A percentile compares a stretch with the other conserved stretches of the same genome.
phyloP scores from a whole-genome alignment of 2,888 invertebrate species.

The Glyphotaelius pellucidus region DNA sequence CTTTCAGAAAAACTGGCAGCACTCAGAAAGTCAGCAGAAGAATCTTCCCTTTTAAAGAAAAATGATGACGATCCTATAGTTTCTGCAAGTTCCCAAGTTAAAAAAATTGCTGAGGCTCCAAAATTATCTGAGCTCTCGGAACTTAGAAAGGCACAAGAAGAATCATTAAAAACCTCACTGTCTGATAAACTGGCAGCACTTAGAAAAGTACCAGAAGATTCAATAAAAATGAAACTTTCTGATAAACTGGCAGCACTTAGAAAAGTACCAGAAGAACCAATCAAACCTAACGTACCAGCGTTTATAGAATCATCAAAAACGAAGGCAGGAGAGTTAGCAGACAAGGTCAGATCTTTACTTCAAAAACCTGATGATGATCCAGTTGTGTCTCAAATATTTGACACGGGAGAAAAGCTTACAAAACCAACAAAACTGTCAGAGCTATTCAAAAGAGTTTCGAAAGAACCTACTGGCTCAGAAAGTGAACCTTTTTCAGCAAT shows the following conservation, averaged over 20 bases:
- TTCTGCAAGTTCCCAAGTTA: neutral
- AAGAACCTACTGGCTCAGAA: conserved; percentile 14
- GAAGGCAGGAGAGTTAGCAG: neutral
- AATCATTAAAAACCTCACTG: neutral
- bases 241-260: neutral
- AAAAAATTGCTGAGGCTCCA: neutral
- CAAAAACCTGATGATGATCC: neutral
- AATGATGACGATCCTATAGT: neutral
- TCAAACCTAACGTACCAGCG: neutral
- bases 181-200: neutral
- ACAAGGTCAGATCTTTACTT: neutral
- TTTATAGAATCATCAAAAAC: neutral
- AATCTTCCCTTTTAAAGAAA: neutral
- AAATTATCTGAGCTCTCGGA: neutral
- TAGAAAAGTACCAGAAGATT: neutral
- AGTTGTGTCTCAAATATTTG: neutral
- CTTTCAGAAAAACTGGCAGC: neutral
- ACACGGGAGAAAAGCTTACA: neutral
- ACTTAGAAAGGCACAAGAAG: neutral
- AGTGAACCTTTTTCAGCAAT: neutral
- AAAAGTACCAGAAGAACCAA: neutral
- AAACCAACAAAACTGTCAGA: neutral
- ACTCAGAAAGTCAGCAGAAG: neutral
- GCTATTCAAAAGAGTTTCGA: neutral
- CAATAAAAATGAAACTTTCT: neutral